Evolutionary conservation across 1,140 invertebrate genomes (phyloP).

Genomic region (Drosophila bocqueti): DNA sequence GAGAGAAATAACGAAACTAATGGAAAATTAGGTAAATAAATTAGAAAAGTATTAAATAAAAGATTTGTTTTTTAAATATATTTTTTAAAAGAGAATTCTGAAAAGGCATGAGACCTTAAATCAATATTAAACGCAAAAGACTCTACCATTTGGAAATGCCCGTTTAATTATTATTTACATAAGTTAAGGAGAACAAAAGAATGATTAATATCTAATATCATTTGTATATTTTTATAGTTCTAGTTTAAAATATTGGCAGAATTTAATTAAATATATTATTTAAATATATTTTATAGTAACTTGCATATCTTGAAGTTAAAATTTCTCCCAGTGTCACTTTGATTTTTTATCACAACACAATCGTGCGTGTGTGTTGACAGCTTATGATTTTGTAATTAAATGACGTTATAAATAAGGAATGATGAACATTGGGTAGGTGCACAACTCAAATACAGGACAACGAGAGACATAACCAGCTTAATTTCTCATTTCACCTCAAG

Average conservation of each 20-base stretch:
- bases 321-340: neutral
- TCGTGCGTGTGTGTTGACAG: constrained; percentile 54
- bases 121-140: too few species aligned
- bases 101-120: neutral
- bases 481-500: constrained; percentile 7
- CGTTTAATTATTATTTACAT: too few species aligned
- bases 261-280: neutral
- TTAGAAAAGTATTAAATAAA: neutral
- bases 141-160: too few species aligned
- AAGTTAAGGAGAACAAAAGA: neutral
- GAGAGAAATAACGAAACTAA: neutral
- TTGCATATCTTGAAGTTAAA: neutral
- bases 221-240: neutral
- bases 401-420: constrained; percentile 62
- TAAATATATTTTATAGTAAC: neutral
- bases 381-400: constrained; percentile 81
- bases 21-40: neutral
- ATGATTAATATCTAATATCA: neutral
- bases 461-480: neutral
- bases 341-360: constrained; percentile 2
- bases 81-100: neutral
- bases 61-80: neutral
- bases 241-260: neutral
- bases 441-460: neutral
- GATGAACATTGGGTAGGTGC: neutral